These are phyloP conservation scores for Aquatica leii DNA, from an alignment of 2,888 invertebrate species.

Conservation along the genomic window DNA sequence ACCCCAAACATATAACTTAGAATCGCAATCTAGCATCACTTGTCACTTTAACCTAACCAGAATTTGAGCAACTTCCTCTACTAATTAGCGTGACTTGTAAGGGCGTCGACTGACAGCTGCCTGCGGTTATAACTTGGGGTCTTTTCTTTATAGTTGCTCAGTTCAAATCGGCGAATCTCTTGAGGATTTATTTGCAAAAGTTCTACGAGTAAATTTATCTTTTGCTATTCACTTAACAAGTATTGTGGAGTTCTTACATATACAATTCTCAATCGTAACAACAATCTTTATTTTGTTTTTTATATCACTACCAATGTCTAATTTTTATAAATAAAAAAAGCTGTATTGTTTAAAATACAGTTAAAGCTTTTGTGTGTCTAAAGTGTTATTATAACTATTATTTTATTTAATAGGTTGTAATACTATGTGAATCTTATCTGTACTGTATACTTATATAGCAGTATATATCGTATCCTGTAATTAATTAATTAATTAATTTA, in stretches of 20 bases:
- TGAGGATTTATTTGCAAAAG: slow-evolving; percentile 31
- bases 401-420: too few species aligned
- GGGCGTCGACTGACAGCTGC: slow-evolving; percentile 35
- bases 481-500: too few species aligned
- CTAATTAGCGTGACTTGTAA: slow-evolving; percentile 41
- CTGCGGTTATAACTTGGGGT: slow-evolving; percentile 36
- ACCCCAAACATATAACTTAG: slow-evolving; percentile 28
- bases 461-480: too few species aligned
- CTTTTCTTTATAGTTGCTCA: slow-evolving; percentile 34
- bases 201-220: slow-evolving; percentile 24
- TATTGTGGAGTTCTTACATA: slow-evolving; percentile 15
- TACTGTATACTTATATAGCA: too few species aligned
- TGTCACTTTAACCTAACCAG: slow-evolving; percentile 34
- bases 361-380: too few species aligned
- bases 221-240: slow-evolving; percentile 23
- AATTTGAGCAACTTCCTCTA: slow-evolving; percentile 37
- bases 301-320: too few species aligned
- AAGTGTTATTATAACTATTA: too few species aligned
- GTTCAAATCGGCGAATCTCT: slow-evolving; percentile 32
- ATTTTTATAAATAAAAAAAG: too few species aligned
- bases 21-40: slow-evolving; percentile 34
- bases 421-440: too few species aligned
- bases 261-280: too few species aligned
- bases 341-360: too few species aligned
- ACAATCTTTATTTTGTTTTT: too few species aligned